These are phyloP conservation scores for Coenonympha glycerion DNA, from an alignment of 2,888 invertebrate genomes.

Conservation along the genomic window DNA sequence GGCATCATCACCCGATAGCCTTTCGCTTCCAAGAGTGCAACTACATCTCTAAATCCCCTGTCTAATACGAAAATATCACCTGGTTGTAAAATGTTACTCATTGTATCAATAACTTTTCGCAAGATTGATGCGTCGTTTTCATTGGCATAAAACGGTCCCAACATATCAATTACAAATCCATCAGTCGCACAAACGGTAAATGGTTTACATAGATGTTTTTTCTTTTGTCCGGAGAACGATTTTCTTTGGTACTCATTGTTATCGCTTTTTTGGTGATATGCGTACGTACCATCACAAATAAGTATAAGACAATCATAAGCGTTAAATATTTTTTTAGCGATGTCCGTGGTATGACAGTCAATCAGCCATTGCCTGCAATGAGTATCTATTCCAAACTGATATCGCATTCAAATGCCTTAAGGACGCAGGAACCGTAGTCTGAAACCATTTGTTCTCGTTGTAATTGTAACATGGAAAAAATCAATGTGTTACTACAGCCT, in stretches of 20 bases:
- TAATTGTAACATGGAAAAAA: neutral
- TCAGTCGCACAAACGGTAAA: slow-evolving; percentile 3
- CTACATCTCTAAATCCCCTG: too few species aligned
- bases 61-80: too few species aligned
- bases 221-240: neutral
- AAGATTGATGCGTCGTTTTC: neutral
- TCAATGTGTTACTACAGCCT: neutral
- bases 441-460: neutral
- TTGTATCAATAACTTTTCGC: neutral
- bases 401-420: neutral
- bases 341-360: neutral
- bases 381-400: neutral
- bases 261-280: neutral
- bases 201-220: neutral
- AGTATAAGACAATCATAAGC: neutral
- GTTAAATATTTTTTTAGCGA: neutral
- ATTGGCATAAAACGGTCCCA: neutral
- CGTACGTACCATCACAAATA: slow-evolving; percentile 1
- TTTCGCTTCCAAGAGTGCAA: too few species aligned
- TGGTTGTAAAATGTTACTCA: neutral
- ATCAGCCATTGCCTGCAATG: neutral
- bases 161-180: neutral
- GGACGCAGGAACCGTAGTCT: neutral
- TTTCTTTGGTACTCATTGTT: slow-evolving; percentile 2
- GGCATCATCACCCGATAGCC: too few species aligned